Conservation (phyloP, 2,888 invertebrate genomes). For the Cancer borealis region DNA sequence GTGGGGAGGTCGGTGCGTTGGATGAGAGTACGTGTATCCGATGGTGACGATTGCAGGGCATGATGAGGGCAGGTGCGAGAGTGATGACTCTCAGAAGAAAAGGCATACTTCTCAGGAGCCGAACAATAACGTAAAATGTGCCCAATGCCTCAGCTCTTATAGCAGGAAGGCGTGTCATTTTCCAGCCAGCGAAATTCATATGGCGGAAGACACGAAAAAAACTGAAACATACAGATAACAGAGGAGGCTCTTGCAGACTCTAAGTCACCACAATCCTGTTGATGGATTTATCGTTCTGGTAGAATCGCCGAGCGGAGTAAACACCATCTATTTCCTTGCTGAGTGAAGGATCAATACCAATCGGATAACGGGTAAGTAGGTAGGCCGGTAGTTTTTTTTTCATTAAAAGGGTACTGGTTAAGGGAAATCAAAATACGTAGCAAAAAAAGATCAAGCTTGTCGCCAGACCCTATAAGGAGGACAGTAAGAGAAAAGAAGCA, state of each 20-base stretch:
- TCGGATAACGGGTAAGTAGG: slow-evolving; percentile 28
- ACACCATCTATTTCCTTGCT: slow-evolving; percentile 41
- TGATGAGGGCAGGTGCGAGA: not conserved
- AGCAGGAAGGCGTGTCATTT: not conserved
- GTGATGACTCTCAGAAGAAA: slow-evolving; percentile 26
- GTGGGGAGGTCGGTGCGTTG: too few relatives aligned
- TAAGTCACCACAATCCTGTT: not conserved
- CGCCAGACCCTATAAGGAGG: not conserved
- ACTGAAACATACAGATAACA: not conserved
- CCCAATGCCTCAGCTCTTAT: slow-evolving; percentile 34
- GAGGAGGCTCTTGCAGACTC: slow-evolving; percentile 44
- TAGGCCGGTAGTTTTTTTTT: slow-evolving; percentile 42
- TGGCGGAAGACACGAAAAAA: slow-evolving; percentile 30
- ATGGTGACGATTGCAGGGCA: not conserved
- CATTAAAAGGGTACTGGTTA: too few relatives aligned
- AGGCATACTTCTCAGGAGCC: slow-evolving; percentile 55
- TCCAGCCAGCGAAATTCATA: slow-evolving; percentile 40
- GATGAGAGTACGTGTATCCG: too few relatives aligned
- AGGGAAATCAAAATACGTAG: too few relatives aligned
- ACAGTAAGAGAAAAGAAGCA: too few relatives aligned
- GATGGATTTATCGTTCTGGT: slow-evolving; percentile 24
- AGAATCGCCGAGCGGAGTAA: slow-evolving; percentile 42
- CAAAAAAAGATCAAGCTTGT: not conserved
- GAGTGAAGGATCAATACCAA: not conserved
- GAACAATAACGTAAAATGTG: slow-evolving; percentile 55